Base-by-base conservation (phyloP, 1,140 invertebrate species). In the Portunus trituberculatus region DNA sequence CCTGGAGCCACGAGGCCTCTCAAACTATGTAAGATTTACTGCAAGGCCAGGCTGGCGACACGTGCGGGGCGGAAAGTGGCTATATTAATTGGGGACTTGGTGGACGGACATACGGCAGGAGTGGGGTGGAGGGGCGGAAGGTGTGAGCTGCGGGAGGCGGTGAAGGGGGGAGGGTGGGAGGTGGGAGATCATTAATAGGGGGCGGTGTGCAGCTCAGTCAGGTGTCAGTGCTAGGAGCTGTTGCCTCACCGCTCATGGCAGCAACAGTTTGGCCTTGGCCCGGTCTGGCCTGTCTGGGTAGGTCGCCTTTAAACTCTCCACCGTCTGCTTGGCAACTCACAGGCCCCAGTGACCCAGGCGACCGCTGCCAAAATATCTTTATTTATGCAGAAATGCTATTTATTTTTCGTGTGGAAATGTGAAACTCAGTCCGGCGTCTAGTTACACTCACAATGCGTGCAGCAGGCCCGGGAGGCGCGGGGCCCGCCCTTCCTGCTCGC, bases 251-350 rank as follows among this genome's bases (percentile, higher is more conserved):
- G 67, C 67, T 76, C 67, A 76, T 76, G 67, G 67, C 67, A 76
- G 67, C 67, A 76, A 76, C 67, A 76, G 67, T 76, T 76, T 76
- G 67, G 67, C 67, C 67, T 76, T 76, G 67, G 67, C 67, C 67
- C 67, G 67, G 67, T 76, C 67, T 76, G 67, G 67, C 67, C 67
- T 76, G 67, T 76, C 67, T n/a, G 67, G 67, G 20, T n/a, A 76
- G 67, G 67, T 76, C 67, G 67, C 67, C 67, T 76, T 76, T 76
- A 76, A 76, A 76, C 67, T 76, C 67, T n/a, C 7, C 20, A 76
- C 67, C 25, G 67, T 76, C 67, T 76, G 67, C 67, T 76, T 76
- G 67, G 67, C 67, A 76, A 76, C 67, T 76, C 67, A 76, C 12
- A 76, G 67, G 67, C 67, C 67, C 67, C 67, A 76, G 67, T 76